A percentile compares a stretch with the other conserved stretches of the same genome.
phyloP scores from a whole-genome alignment of 2,113 vertebrate species.

The Terrapene triunguis region DNA sequence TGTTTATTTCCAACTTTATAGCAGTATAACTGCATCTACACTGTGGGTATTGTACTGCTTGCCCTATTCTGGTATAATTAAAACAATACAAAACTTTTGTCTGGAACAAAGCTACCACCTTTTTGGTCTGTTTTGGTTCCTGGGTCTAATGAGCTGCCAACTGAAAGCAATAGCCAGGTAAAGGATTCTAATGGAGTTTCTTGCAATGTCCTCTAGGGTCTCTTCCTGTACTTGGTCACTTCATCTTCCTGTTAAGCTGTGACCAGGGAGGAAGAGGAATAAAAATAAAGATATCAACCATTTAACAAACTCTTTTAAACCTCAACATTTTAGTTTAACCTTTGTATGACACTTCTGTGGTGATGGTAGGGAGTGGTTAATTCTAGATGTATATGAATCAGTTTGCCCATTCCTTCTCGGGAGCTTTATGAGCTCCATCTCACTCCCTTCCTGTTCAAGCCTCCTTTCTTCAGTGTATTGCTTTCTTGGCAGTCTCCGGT shows the following conservation, averaged over 20 bases:
- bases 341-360: not conserved
- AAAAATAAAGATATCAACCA: not conserved
- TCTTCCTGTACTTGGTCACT: conserved; percentile 9
- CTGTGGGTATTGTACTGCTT: not conserved
- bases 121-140: not conserved
- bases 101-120: not conserved
- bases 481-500: not conserved
- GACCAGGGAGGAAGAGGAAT: not conserved
- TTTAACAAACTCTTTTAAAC: not conserved
- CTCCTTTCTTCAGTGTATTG: not conserved
- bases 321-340: not conserved
- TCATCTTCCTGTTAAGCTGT: not conserved
- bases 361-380: not conserved
- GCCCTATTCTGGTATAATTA: conserved; percentile 1
- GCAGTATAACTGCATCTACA: not conserved
- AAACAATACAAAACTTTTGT: not conserved
- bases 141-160: not conserved
- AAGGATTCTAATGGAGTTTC: not conserved
- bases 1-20: not conserved
- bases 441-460: not conserved
- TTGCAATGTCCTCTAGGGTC: not conserved
- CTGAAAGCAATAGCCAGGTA: not conserved
- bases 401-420: not conserved
- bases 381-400: not conserved
- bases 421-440: not conserved